Evolutionary conservation across 2,113 vertebrate species (phyloP).

Genomic region (Vulpes ferrilata): DNA sequence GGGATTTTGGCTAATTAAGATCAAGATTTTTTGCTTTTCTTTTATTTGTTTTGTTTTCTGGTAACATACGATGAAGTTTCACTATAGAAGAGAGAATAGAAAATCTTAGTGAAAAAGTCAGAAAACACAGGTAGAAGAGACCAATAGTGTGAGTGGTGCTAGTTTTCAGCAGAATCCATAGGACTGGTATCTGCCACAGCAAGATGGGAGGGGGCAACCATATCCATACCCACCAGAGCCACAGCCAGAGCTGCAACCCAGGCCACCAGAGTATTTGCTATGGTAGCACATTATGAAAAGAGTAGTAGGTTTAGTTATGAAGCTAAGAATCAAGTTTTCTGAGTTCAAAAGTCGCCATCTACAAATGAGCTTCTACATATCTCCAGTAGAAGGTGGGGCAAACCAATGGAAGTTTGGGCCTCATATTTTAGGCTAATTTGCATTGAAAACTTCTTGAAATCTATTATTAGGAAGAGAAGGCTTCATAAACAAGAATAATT

Average conservation of each 20-base stretch:
- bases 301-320: not conserved
- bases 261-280: accelerated
- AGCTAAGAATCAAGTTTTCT: not conserved
- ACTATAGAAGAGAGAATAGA: not conserved
- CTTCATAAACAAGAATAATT: not conserved
- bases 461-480: not conserved
- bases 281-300: not conserved
- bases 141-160: not conserved
- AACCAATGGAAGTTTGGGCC: not conserved
- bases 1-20: not conserved
- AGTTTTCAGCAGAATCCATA: not conserved
- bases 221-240: accelerated
- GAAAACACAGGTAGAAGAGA: not conserved
- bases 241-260: not conserved
- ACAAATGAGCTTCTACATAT: not conserved
- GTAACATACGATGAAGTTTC: not conserved
- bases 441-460: not conserved
- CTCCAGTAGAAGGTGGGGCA: not conserved
- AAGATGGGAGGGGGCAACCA: not conserved
- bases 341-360: not conserved
- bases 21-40: not conserved
- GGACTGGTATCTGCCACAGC: not conserved
- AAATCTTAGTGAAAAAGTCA: not conserved
- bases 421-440: not conserved
- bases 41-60: not conserved